Evolutionary conservation across 2,888 invertebrate species (phyloP), one percentile per base, ranked within the genome.

Genomic region (Drosophila birchii): DNA sequence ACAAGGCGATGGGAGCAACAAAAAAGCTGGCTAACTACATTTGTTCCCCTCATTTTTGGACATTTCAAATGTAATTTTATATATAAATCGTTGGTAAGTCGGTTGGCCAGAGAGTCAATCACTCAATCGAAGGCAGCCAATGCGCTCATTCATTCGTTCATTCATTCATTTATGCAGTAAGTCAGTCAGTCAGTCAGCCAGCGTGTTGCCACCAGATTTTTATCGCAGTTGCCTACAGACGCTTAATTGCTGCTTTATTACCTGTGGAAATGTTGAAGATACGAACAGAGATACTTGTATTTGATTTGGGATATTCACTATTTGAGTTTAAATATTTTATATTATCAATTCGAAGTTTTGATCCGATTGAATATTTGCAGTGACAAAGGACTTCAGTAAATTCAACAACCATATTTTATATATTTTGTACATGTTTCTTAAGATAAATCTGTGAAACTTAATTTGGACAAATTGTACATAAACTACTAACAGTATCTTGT

Each of bases 21-120:
- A 54, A 49, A 49, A 63, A 74, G 39, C 41, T 60, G 63, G 58
- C 74, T 74, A 83, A 71, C 74, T 72, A 69, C 71, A 70, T 78
- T 85, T 55, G 63, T 76, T 60, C 64, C 63, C 75, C 64, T 69
- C 72, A 76, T 73, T 79, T 78, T 75, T 80, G 78, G 86, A 81
- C 86, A 86, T 84, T 89, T 89, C 70, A 78, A 89, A 87, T 89
- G 90, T 83, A 84, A 87, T 82, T 76, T 77, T 55, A 72, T 71
- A 80, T 75, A 75, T 77, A 67, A 61, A 59, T 66, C 75, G 60
- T 69, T 64, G 64, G 62, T 53, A 71, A 68, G 51, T 81, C 69
- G 58, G 67, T 69, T 61, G 56, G 58, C 58, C 66, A 53, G 55
- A 53, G 49, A 66, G 67, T 74, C 64, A 74, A 64, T 74, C 74